These are phyloP conservation scores for Gadus macrocephalus DNA, from an alignment of 2,113 vertebrate species.

Conservation along the genomic window DNA sequence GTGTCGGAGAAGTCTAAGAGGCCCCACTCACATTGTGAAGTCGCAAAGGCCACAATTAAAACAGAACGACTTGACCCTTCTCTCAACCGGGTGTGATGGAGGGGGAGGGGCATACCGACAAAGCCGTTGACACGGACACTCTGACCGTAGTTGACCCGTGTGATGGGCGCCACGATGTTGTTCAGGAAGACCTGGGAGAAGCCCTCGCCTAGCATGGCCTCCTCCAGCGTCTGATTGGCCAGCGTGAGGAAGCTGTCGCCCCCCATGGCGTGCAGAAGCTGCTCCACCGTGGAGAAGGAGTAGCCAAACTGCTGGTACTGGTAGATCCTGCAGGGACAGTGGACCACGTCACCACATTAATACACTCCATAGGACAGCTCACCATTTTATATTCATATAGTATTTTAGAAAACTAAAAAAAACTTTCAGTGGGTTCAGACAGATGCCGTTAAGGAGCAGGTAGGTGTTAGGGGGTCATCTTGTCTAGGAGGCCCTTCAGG, in stretches of 20 bases:
- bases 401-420: too few species aligned
- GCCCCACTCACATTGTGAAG: too few species aligned
- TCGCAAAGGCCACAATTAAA: too few species aligned
- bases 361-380: too few species aligned
- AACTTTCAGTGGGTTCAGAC: too few species aligned
- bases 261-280: slow-evolving; percentile 83
- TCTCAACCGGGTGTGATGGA: too few species aligned
- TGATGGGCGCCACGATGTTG: slow-evolving; percentile 77
- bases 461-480: too few species aligned
- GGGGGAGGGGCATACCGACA: slow-evolving; percentile 71
- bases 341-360: not conserved
- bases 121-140: slow-evolving; percentile 77
- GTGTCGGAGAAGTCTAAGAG: too few species aligned
- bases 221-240: slow-evolving; percentile 82
- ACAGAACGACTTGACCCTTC: too few species aligned
- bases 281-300: slow-evolving; percentile 85
- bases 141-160: slow-evolving; percentile 83
- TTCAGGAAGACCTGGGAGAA: slow-evolving; percentile 88
- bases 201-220: slow-evolving; percentile 80
- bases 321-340: slow-evolving; percentile 78
- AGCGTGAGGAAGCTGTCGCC: slow-evolving; percentile 72
- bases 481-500: too few species aligned
- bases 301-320: slow-evolving; percentile 90
- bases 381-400: too few species aligned
- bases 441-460: too few species aligned